A percentile compares a stretch with the other conserved stretches of the same genome.
phyloP scores from a whole-genome alignment of 2,797 vertebrate species.

The Brachymystax lenok region DNA sequence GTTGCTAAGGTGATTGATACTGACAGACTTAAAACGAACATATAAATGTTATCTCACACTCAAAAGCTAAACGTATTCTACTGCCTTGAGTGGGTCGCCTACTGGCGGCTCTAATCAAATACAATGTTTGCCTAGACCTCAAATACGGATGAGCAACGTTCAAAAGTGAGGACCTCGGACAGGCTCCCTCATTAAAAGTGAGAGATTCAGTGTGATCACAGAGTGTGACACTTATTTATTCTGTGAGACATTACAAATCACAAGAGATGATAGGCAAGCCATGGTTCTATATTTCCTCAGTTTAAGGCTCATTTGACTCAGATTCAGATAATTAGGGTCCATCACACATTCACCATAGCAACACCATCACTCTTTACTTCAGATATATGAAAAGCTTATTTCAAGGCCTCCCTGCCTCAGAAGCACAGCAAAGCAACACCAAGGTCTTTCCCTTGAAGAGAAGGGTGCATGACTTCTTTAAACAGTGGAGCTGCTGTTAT shows the following conservation, averaged over 20 bases:
- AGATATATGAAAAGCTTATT: no score
- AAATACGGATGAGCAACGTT: no score
- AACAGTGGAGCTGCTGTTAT: not conserved
- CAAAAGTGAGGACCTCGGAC: no score
- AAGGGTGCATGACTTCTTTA: constrained; percentile 6
- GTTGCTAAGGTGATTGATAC: not conserved
- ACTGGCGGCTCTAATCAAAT: not conserved
- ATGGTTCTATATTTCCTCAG: no score
- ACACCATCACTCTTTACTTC: not conserved
- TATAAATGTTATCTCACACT: not conserved
- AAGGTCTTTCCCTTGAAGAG: not conserved
- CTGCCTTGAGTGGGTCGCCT: not conserved
- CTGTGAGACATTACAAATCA: no score
- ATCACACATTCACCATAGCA: not conserved
- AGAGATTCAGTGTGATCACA: no score
- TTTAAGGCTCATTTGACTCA: not conserved
- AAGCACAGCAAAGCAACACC: not conserved
- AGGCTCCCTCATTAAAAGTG: no score
- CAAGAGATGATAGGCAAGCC: no score
- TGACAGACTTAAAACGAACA: not conserved
- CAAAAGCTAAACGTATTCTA: not conserved
- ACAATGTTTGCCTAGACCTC: not conserved
- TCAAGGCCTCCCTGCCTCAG: not conserved
- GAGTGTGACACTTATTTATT: no score
- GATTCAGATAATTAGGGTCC: not conserved